Conservation (phyloP, 2,113 vertebrate species). For the Orientallactaga bullata region DNA sequence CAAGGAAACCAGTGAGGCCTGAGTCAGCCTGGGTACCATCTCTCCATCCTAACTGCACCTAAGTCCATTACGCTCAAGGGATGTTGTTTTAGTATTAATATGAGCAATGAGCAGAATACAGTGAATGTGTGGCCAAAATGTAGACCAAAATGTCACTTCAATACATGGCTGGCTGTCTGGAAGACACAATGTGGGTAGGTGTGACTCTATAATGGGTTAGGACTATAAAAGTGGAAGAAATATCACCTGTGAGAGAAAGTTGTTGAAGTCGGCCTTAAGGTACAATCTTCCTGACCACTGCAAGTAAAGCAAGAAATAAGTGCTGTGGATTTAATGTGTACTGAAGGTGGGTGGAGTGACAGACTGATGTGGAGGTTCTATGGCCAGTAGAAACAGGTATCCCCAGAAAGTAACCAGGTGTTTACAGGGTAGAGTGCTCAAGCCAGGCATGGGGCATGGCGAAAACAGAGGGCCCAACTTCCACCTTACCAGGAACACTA, state of each 20-base stretch:
- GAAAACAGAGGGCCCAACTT: no score
- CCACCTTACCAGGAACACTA: fast-evolving
- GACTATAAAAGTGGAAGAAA: constrained; percentile 83
- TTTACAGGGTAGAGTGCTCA: no score
- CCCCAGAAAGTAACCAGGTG: not conserved
- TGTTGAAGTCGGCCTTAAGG: constrained; percentile 86
- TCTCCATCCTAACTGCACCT: no score
- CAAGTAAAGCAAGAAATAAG: constrained; percentile 86
- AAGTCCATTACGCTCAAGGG: not conserved
- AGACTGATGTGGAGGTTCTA: constrained; percentile 58
- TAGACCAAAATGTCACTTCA: constrained; percentile 76
- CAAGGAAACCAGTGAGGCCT: not conserved
- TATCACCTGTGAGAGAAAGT: constrained; percentile 86
- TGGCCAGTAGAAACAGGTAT: not conserved
- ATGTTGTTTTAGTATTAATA: constrained; percentile 53
- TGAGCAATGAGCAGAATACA: constrained; percentile 65
- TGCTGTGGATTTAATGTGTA: constrained; percentile 66
- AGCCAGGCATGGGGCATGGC: fast-evolving
- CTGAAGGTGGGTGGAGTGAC: constrained; percentile 1
- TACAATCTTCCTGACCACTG: constrained; percentile 85
- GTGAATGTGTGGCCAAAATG: constrained; percentile 49
- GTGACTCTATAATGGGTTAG: constrained; percentile 77
- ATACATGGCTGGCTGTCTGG: constrained; percentile 74
- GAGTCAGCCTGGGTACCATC: fast-evolving
- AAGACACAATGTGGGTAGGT: constrained; percentile 35